Evolutionary conservation across 2,113 vertebrate genomes (phyloP).

Genomic region (Clinocottus analis): DNA sequence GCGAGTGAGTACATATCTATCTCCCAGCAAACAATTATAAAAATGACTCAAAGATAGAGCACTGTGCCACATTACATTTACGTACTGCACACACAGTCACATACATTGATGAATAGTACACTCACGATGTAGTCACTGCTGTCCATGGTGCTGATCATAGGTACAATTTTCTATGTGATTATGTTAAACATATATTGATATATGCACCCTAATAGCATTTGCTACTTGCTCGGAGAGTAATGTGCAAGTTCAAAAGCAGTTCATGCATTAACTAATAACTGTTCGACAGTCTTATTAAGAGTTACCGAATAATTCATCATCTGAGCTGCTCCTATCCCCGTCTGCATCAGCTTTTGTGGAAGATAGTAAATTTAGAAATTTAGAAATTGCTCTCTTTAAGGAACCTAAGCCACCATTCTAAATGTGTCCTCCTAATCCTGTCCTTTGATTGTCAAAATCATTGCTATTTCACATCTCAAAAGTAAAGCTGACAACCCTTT

Average conservation of each 20-base stretch:
- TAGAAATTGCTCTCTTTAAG: constrained; percentile 29
- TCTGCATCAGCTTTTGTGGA: constrained; percentile 34
- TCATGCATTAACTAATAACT: constrained; percentile 43
- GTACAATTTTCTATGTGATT: constrained; percentile 19
- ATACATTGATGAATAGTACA: background rate
- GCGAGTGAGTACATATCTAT: constrained; percentile 33
- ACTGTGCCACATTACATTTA: background rate
- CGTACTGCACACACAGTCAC: background rate
- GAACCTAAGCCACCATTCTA: constrained; percentile 21
- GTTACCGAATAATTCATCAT: constrained; percentile 58
- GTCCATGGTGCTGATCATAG: constrained; percentile 21
- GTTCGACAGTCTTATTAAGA: constrained; percentile 17
- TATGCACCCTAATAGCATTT: constrained; percentile 23
- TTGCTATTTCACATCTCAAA: constrained; percentile 27
- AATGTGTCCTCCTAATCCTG: constrained; percentile 46
- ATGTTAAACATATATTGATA: constrained; percentile 39
- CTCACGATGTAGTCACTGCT: background rate
- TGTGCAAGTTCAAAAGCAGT: constrained; percentile 41
- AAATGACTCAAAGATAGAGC: constrained; percentile 21
- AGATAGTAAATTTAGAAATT: constrained; percentile 53
- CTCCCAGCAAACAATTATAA: constrained; percentile 46
- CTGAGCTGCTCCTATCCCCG: constrained; percentile 39
- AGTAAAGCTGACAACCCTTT: constrained; percentile 54
- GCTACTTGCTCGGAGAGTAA: background rate
- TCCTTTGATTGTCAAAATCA: constrained; percentile 55